A percentile compares a stretch with the other conserved stretches of the same genome.
Conservation (phyloP, 2,888 invertebrate genomes). For the Pristionchus entomophagus region DNA sequence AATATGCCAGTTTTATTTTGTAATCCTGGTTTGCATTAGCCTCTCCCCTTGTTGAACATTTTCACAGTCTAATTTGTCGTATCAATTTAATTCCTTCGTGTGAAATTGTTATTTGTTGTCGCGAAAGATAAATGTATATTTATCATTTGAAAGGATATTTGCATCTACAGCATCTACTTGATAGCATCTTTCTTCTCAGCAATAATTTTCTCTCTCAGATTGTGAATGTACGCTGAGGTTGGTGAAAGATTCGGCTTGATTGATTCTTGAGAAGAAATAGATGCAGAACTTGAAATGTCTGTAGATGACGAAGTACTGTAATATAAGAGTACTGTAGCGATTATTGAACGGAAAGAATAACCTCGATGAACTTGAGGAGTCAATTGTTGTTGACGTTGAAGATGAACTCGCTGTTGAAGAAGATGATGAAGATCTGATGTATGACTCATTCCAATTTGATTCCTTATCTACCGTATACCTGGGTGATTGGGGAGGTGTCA, state of each 20-base stretch:
- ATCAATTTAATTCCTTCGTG: background rate
- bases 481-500: conserved; percentile 1
- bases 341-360: background rate
- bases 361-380: background rate
- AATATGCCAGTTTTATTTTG: background rate
- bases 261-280: conserved; percentile 28
- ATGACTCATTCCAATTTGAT: no score
- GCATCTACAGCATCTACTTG: background rate
- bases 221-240: conserved; percentile 23
- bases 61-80: background rate
- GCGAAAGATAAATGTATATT: background rate
- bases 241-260: background rate
- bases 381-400: background rate
- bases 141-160: background rate
- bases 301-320: conserved; percentile 15
- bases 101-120: conserved; percentile 24
- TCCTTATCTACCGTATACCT: background rate
- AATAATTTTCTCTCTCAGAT: conserved; percentile 29
- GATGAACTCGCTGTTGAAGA: background rate
- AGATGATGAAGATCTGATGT: background rate
- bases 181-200: background rate
- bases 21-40: background rate
- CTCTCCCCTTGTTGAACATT: background rate
- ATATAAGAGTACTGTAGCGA: background rate
- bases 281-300: background rate